Evolutionary conservation across 23 tunicate genomes (phyloP).

Genomic region (Phallusia fumigata): DNA sequence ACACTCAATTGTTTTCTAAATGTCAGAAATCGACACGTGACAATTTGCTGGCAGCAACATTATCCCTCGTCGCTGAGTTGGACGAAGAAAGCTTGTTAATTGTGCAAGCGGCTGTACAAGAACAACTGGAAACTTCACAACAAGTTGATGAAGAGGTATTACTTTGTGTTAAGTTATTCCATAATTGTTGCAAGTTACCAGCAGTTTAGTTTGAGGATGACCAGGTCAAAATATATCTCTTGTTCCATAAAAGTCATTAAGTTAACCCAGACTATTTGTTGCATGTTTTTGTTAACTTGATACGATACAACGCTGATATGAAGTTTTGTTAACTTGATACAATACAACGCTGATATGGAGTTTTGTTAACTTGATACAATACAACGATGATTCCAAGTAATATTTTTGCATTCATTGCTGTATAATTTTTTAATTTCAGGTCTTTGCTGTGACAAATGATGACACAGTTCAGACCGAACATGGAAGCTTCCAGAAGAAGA

Average conservation of each 20-base stretch:
- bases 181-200: too few relatives aligned
- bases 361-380: too few relatives aligned
- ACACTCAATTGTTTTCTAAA: background rate
- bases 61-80: conserved; percentile 29
- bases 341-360: too few relatives aligned
- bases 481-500: background rate
- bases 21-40: conserved; percentile 6
- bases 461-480: background rate
- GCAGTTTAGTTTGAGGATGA: background rate
- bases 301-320: too few relatives aligned
- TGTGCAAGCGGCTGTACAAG: conserved; percentile 26
- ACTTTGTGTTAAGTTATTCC: too few relatives aligned
- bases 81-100: conserved; percentile 18
- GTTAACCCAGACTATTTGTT: too few relatives aligned
- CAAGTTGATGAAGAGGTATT: too few relatives aligned
- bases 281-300: background rate
- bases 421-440: background rate
- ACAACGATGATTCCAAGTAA: too few relatives aligned
- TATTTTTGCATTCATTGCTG: background rate
- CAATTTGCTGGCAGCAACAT: conserved; percentile 33
- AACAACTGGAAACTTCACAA: background rate
- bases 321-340: too few relatives aligned
- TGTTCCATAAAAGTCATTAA: too few relatives aligned
- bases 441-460: background rate
- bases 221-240: too few relatives aligned